Evolutionary conservation across 2,888 invertebrate species (phyloP).

Genomic region (Cactoblastis cactorum): DNA sequence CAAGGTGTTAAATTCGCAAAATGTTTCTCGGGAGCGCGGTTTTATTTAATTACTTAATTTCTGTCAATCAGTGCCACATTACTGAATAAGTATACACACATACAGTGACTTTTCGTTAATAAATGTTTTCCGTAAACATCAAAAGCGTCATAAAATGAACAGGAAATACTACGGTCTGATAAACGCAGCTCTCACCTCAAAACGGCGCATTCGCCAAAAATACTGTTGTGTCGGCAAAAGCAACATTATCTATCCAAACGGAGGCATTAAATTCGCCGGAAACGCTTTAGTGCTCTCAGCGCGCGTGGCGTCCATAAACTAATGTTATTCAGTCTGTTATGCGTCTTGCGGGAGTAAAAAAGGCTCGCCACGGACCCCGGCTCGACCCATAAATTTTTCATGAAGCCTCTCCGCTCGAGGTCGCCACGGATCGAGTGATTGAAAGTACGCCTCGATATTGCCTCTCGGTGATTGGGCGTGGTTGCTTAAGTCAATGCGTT

Average conservation of each 20-base stretch:
- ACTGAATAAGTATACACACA: too few relatives aligned
- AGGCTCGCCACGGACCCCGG: slow-evolving; percentile 21
- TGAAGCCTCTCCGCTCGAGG: slow-evolving; percentile 44
- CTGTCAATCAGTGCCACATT: not conserved
- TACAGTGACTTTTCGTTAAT: not conserved
- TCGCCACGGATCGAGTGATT: slow-evolving; percentile 45
- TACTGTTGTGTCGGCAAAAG: slow-evolving; percentile 9
- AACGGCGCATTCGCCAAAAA: slow-evolving; percentile 7
- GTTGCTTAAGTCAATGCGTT: slow-evolving; percentile 21
- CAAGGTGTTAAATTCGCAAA: slow-evolving; percentile 9
- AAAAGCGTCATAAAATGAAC: not conserved
- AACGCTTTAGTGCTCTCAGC: slow-evolving; percentile 44
- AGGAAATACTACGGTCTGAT: not conserved
- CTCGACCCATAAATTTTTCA: slow-evolving; percentile 68
- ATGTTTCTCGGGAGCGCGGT: not conserved
- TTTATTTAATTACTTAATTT: slow-evolving; percentile 8
- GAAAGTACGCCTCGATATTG: slow-evolving; percentile 60
- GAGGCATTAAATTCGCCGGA: slow-evolving; percentile 45
- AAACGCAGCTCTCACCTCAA: not conserved
- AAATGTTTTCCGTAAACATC: not conserved
- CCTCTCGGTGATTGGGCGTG: slow-evolving; percentile 44
- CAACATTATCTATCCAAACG: slow-evolving; percentile 31
- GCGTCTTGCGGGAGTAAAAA: slow-evolving; percentile 49
- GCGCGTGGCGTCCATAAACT: slow-evolving; percentile 59
- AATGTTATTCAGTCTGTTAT: slow-evolving; percentile 65